Conservation (phyloP, 2,888 invertebrate genomes). For the Spisula solida region DNA sequence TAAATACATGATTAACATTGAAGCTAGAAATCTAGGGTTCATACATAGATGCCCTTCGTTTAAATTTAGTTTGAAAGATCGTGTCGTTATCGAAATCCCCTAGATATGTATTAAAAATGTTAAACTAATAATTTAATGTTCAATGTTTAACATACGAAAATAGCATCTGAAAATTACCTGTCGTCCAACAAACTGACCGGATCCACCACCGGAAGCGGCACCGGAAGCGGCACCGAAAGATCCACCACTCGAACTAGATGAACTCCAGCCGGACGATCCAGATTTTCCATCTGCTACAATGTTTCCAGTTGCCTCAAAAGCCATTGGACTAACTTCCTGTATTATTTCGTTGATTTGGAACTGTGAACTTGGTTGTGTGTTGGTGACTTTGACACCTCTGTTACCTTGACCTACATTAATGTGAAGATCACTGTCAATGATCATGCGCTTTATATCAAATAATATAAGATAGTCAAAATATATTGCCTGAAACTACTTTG, state of each 20-base stretch:
- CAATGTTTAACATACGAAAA: no score
- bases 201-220: slow-evolving; percentile 32
- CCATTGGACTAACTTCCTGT: slow-evolving; percentile 58
- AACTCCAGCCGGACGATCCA: slow-evolving; percentile 25
- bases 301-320: slow-evolving; percentile 51
- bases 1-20: neutral
- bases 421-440: no score
- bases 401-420: slow-evolving; percentile 47
- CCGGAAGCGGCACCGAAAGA: slow-evolving; percentile 28
- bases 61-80: no score
- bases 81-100: no score
- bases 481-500: no score
- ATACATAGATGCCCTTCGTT: no score
- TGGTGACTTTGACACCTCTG: slow-evolving; percentile 44
- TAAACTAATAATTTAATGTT: no score
- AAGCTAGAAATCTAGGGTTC: no score
- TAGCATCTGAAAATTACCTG: neutral
- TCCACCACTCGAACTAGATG: slow-evolving; percentile 29
- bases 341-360: slow-evolving; percentile 58
- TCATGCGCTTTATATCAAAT: no score
- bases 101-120: no score
- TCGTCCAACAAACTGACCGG: slow-evolving; percentile 40
- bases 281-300: slow-evolving; percentile 29
- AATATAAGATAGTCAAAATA: no score
- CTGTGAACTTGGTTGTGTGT: slow-evolving; percentile 34